Conservation (phyloP, 2,888 invertebrate genomes). For the Allygus modestus region DNA sequence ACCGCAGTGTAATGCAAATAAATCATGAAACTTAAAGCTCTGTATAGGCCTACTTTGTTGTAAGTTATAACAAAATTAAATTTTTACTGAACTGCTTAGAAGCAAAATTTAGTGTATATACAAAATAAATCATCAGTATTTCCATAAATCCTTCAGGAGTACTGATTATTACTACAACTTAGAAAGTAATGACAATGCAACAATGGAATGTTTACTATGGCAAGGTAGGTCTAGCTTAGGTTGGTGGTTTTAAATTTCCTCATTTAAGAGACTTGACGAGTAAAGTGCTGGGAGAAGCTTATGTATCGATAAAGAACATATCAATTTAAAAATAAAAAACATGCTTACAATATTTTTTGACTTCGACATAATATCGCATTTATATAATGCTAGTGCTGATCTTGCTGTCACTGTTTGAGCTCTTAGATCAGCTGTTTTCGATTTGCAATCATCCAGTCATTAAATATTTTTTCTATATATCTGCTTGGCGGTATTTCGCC, state of each 20-base stretch:
- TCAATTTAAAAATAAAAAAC: neutral
- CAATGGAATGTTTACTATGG: conserved; percentile 68
- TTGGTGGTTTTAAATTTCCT: conserved; percentile 14
- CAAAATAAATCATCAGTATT: no score
- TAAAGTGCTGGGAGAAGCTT: no score
- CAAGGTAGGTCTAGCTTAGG: conserved; percentile 61
- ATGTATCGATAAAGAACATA: neutral
- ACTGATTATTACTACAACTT: neutral
- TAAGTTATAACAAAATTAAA: no score
- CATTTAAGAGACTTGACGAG: neutral
- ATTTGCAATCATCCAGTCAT: conserved; percentile 26
- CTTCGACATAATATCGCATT: conserved; percentile 68
- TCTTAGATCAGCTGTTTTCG: conserved; percentile 66
- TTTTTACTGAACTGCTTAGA: no score
- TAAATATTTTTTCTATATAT: neutral
- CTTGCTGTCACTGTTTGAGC: conserved; percentile 65
- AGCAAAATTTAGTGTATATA: no score
- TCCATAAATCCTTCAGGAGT: no score
- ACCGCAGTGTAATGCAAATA: no score
- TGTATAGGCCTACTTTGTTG: no score
- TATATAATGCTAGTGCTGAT: conserved; percentile 64
- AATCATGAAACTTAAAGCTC: no score
- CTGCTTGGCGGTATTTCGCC: no score
- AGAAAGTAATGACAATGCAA: conserved; percentile 68
- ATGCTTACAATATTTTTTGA: conserved; percentile 69